A percentile compares a stretch with the other conserved stretches of the same genome.
These are phyloP conservation scores for Odontothrips loti DNA, from an alignment of 2,888 invertebrate species.

Conservation along the genomic window DNA sequence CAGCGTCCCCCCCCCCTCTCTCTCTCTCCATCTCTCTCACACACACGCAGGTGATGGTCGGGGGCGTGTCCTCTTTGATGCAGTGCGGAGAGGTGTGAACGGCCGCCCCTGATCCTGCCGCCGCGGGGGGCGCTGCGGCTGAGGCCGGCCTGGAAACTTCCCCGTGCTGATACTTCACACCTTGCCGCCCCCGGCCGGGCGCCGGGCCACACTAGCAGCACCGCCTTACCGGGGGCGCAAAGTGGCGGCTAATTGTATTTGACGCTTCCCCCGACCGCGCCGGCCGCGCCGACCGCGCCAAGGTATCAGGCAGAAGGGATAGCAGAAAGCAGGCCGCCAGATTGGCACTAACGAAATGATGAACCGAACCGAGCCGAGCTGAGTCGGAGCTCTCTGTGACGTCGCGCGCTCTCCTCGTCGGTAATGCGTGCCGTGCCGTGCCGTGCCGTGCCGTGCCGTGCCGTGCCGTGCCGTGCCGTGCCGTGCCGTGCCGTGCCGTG, in stretches of 20 bases:
- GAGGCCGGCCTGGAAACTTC: neutral
- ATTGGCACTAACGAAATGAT: conserved; percentile 5
- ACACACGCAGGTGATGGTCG: too few relatives aligned
- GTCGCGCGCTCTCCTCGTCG: too few relatives aligned
- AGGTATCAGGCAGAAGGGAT: neutral
- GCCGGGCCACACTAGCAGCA: neutral
- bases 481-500: too few relatives aligned
- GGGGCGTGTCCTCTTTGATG: neutral
- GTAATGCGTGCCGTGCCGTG: too few relatives aligned
- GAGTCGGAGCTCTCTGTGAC: neutral
- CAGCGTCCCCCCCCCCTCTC: too few relatives aligned
- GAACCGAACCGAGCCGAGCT: neutral
- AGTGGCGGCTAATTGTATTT: neutral
- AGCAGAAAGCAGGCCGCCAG: neutral
- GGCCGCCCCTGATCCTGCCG: neutral
- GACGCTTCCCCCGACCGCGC: neutral
- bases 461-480: too few relatives aligned
- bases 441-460: too few relatives aligned
- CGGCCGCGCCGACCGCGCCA: neutral
- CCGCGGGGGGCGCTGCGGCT: neutral
- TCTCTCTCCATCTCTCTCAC: too few relatives aligned
- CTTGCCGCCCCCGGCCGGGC: neutral
- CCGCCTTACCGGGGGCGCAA: neutral
- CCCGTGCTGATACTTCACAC: neutral
- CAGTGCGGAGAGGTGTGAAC: neutral